Percentiles rank a stretch among this genome's conserved stretches.
These are phyloP conservation scores for Lycodopsis pacificus DNA, from an alignment of 2,797 vertebrate species.

Conservation along the genomic window DNA sequence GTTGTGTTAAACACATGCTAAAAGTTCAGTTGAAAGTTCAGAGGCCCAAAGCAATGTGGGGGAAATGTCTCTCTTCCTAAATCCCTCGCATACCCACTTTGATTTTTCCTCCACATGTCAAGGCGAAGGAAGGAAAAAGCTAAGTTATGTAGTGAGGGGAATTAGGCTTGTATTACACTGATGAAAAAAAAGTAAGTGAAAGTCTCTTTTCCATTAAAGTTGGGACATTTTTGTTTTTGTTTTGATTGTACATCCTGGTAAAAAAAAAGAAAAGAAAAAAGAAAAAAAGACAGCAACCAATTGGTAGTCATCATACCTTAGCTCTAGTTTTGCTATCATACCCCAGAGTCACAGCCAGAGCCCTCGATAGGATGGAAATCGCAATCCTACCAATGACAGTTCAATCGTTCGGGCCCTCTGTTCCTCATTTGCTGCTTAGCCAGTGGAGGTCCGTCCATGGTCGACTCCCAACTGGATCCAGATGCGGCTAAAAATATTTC, in stretches of 20 bases:
- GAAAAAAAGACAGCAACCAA: conserved; percentile 63
- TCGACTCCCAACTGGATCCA: conserved; percentile 90
- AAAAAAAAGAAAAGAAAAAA: conserved; percentile 15
- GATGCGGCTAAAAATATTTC: conserved; percentile 86
- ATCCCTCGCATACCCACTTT: conserved; percentile 66
- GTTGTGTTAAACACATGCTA: conserved; percentile 72
- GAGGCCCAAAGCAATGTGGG: conserved; percentile 53
- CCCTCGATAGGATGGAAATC: conserved; percentile 79
- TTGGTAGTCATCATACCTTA: conserved; percentile 84
- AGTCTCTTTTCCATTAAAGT: conserved; percentile 49
- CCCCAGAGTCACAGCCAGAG: conserved; percentile 26
- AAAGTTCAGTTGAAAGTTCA: conserved; percentile 72
- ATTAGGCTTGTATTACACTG: conserved; percentile 71
- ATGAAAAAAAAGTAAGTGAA: conserved; percentile 43
- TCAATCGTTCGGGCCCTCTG: conserved; percentile 90
- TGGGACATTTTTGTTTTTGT: conserved; percentile 42
- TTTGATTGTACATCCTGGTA: conserved; percentile 57
- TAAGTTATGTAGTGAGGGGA: conserved; percentile 59
- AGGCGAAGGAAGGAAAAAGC: conserved; percentile 57
- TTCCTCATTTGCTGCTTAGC: conserved; percentile 91
- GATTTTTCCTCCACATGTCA: conserved; percentile 63
- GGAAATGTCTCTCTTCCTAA: conserved; percentile 69
- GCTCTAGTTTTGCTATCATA: conserved; percentile 74
- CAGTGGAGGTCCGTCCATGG: conserved; percentile 85
- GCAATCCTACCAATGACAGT: conserved; percentile 90